Evolutionary conservation across 2,113 vertebrate species (phyloP).

Genomic region (Gavialis gangeticus): DNA sequence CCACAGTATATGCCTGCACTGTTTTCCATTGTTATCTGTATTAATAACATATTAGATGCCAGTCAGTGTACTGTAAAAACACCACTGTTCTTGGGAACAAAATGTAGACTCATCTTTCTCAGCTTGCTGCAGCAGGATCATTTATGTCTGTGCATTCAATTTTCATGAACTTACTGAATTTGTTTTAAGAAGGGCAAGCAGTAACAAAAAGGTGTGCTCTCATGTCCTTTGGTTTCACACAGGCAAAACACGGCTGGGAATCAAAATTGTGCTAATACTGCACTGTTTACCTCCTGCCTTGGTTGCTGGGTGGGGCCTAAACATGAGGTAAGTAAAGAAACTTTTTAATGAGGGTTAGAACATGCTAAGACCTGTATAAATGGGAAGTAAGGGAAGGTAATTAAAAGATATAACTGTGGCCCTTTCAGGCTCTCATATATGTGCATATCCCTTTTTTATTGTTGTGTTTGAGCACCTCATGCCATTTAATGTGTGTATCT

Average conservation of each 20-base stretch:
- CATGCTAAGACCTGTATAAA: neutral
- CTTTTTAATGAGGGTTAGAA: neutral
- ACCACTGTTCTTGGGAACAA: neutral
- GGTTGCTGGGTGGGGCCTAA: neutral
- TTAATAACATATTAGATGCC: neutral
- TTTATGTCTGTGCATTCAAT: fast-evolving
- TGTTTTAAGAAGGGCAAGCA: neutral
- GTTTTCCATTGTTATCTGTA: neutral
- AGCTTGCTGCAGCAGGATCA: neutral
- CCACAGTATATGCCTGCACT: neutral
- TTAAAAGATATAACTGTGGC: neutral
- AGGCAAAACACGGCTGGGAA: neutral
- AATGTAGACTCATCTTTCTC: neutral
- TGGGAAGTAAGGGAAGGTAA: neutral
- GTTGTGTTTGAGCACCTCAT: neutral
- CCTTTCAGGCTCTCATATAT: neutral
- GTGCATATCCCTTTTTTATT: neutral
- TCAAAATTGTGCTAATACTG: neutral
- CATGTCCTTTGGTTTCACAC: conserved; percentile 15
- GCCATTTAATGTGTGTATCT: neutral
- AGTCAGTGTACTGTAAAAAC: neutral
- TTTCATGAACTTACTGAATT: neutral
- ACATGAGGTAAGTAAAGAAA: neutral
- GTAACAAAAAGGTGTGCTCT: neutral
- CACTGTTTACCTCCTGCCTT: neutral